Evolutionary conservation across 2,888 invertebrate genomes (phyloP), one percentile per base, ranked within the genome.

Genomic region (Kuschelorhynchus macadamiae): DNA sequence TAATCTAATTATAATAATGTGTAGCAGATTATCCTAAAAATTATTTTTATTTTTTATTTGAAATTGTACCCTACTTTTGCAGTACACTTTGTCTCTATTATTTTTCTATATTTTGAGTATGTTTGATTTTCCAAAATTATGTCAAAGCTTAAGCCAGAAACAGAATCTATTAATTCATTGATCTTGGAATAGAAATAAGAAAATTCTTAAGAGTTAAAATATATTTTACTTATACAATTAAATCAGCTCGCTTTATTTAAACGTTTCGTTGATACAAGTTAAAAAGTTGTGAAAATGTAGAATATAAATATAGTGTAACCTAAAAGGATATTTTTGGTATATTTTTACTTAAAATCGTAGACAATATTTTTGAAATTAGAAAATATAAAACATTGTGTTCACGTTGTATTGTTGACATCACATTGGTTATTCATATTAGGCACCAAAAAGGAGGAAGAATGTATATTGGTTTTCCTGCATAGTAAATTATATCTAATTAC

Each of bases 321-420:
- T 65, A 25, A 65, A 65, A 66, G 44, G 49, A 65, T 69, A 69
- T 69, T 69, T 69, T 69, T 64, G 69, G 69, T 57, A 57, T 66
- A 66, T 60, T 66, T 67, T 63, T 63, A 62, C 50, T 21, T 61
- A 55, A 55, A 30, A 52, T n/a, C 11, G 16, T 62, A 67, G 61
- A 61, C 61, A 67, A 67, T 67, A 61, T 55, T 55, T 42, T 42
- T 39, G 20, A 49, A 49, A 39, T 36, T 44, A 33, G 18, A 53
- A 62, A 36, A 21, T 49, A 41, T 50, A 11, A 16, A 60, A 17
- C 30, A 30, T 41, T 52, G 65, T 59, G 59, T 65, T 64, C 57
- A 64, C 36, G n/a, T 46, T 62, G 33, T 53, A 42, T 46, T 62
- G 62, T 62, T 62, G n/a, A 41, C 55, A 25, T 56, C 63, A 63